A percentile compares a stretch with the other conserved stretches of the same genome.
Conservation (phyloP, 2,888 invertebrate species). For the Tipula confusa region DNA sequence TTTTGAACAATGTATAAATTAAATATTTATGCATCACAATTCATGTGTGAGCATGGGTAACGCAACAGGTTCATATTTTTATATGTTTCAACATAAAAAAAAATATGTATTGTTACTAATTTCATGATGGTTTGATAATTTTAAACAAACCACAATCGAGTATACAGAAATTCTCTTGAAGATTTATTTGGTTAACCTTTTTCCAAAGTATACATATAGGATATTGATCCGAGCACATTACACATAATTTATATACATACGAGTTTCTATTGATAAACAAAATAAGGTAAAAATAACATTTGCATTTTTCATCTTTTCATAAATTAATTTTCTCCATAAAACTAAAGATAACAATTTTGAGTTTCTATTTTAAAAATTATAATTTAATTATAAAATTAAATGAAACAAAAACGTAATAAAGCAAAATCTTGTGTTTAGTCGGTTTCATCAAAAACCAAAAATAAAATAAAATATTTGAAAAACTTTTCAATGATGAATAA, state of each 20-base stretch:
- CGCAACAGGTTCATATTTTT: background rate
- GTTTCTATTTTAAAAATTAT: background rate
- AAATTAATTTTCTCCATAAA: background rate
- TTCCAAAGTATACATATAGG: no score
- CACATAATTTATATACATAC: background rate
- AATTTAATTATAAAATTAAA: background rate
- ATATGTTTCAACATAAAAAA: background rate
- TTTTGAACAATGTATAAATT: slow-evolving; percentile 3
- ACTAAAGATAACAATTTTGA: background rate
- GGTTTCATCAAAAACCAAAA: background rate
- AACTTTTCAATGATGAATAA: background rate
- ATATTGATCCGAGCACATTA: no score
- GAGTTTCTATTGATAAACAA: background rate
- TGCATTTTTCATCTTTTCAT: background rate
- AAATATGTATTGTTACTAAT: background rate
- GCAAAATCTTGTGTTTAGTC: background rate
- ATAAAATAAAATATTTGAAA: background rate
- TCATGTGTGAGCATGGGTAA: background rate
- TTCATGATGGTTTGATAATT: background rate
- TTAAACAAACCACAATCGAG: background rate
- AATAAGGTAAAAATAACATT: background rate
- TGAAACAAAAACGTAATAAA: background rate
- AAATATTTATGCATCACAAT: background rate
- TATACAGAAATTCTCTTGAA: background rate
- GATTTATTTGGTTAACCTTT: background rate